Evolutionary conservation across 2,888 invertebrate genomes (phyloP), one percentile per base, ranked within the genome.

Genomic region (Uloborus plumipes): DNA sequence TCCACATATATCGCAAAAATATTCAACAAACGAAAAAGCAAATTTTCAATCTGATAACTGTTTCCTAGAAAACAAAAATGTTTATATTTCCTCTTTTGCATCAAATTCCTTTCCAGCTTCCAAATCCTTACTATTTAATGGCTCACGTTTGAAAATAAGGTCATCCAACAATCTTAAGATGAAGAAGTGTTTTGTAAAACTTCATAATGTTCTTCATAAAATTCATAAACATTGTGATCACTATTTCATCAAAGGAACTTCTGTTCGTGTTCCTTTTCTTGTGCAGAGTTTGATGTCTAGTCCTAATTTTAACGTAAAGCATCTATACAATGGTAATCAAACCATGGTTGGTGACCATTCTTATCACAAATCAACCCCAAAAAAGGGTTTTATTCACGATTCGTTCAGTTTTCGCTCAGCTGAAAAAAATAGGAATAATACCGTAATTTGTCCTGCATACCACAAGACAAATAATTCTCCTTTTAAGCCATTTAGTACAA

Each of bases 191-290:
- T 13, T 55, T 20, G 49, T 62, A 7, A 4, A 16, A 14, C 51
- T 61, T 18, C n/a, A 9, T 39, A 22, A 62, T 61, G 51, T 72
- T 20, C 14, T 22, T 11, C 15, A 62, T 4, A 0, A 20, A n/a
- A 50, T 62, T 18, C 14, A n/a, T 6, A 59, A 51, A 49, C 11
- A 39, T 14, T 15, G 50, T 14, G 61, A 51, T 59, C 49, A 18
- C 11, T 64, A 81, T 67, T 81, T 50, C 26, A 49, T 74, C 0
- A 51, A 2, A 26, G 53, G 67, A 15, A 74, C 70, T n/a, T 49
- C n/a, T 14, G 74, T 81, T 7, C 15, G 51, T 7, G 61, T 81
- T 20, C 74, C 69, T 13, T 65, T 70, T 51, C 58, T 64, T 20
- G 20, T 64, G 20, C 55, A 55, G 9, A 55, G 16, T 9, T 55